Percentiles rank a stretch among this genome's conserved stretches.
phyloP scores from a whole-genome alignment of 1,140 invertebrate species.

The Sesamia nonagrioides region DNA sequence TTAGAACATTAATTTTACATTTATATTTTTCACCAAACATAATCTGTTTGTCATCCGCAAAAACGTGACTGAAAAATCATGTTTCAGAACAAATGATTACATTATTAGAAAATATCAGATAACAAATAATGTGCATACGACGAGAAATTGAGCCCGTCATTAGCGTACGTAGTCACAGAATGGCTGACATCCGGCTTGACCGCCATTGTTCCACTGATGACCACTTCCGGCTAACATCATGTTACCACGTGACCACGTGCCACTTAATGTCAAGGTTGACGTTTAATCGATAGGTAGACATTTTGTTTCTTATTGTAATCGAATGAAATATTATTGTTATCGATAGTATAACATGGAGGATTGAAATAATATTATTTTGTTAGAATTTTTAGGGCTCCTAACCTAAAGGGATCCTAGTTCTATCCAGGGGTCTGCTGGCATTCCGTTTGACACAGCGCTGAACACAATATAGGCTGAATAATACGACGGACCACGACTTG shows the following conservation, averaged over 20 bases:
- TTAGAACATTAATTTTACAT: too few relatives aligned
- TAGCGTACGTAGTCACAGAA: conserved; percentile 6
- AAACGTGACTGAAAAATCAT: conserved; percentile 32
- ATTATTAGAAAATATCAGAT: conserved; percentile 16
- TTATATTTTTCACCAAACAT: too few relatives aligned
- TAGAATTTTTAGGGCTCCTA: too few relatives aligned
- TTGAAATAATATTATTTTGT: background rate
- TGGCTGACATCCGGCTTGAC: conserved; percentile 15
- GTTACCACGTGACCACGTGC: conserved; percentile 11
- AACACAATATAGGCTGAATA: too few relatives aligned
- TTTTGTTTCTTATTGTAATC: background rate
- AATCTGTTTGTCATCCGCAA: too few relatives aligned
- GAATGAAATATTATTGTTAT: background rate
- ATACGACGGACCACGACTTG: too few relatives aligned
- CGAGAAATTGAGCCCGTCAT: conserved; percentile 29
- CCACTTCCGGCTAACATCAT: conserved; percentile 15
- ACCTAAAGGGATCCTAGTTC: too few relatives aligned
- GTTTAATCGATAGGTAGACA: conserved; percentile 6
- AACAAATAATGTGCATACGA: conserved; percentile 24
- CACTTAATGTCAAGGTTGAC: conserved; percentile 37
- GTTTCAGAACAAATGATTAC: conserved; percentile 9
- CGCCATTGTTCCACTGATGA: conserved; percentile 34
- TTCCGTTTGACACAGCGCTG: too few relatives aligned
- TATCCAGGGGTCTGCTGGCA: too few relatives aligned
- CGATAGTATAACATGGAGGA: background rate